phyloP scores from a whole-genome alignment of 2,888 invertebrate genomes.

The Cryptus armator region DNA sequence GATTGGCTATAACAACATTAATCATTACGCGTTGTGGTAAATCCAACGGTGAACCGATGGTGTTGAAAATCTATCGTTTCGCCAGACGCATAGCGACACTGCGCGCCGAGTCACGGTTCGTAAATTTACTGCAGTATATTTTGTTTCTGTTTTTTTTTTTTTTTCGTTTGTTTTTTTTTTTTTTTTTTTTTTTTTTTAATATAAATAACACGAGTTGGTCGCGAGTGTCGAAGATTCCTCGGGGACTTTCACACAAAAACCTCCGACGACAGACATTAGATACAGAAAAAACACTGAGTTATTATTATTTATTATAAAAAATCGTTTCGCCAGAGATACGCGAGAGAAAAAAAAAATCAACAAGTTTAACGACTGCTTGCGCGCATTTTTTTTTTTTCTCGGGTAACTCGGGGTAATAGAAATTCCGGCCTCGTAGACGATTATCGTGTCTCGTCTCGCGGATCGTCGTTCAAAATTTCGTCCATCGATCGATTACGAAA shows the following conservation, averaged over 20 bases:
- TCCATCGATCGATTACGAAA: constrained; percentile 35
- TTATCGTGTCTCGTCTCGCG: not conserved
- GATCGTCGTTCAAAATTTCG: constrained; percentile 18
- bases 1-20: constrained; percentile 72
- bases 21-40: constrained; percentile 25
- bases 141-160: constrained; percentile 31
- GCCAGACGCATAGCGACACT: not conserved
- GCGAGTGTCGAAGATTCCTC: constrained; percentile 40
- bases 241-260: constrained; percentile 32
- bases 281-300: constrained; percentile 39
- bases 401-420: not conserved
- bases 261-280: constrained; percentile 41
- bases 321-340: not conserved
- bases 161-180: constrained; percentile 1
- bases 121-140: constrained; percentile 14
- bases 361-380: not conserved
- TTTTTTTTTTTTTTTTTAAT: not conserved
- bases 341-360: constrained; percentile 26
- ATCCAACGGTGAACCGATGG: constrained; percentile 39
- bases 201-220: constrained; percentile 57
- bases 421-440: constrained; percentile 37
- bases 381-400: not conserved
- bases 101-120: not conserved
- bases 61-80: constrained; percentile 31
- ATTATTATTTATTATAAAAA: constrained; percentile 19